Percentiles rank a stretch among this genome's conserved stretches.
Evolutionary conservation across 2,797 vertebrate species (phyloP).

Genomic region (Pangasius larnaudii): DNA sequence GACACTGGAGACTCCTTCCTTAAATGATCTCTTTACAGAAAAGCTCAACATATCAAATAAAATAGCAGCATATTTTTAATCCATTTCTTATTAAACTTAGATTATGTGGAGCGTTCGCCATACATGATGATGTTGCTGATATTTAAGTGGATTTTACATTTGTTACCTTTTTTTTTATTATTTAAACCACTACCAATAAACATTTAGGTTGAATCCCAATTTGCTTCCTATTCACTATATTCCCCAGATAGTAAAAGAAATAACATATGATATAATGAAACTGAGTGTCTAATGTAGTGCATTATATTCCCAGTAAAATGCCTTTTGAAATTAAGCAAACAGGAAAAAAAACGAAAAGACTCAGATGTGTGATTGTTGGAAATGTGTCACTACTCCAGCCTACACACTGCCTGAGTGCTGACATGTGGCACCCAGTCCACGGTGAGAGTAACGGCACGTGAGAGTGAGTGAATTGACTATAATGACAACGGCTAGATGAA

Average conservation of each 20-base stretch:
- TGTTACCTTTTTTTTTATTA: background rate
- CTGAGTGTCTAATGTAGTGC: background rate
- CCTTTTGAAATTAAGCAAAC: background rate
- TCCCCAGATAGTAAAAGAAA: background rate
- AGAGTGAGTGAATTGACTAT: slow-evolving; percentile 45
- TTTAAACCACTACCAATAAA: background rate
- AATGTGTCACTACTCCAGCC: background rate
- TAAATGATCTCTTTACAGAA: background rate
- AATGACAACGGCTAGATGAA: slow-evolving; percentile 48
- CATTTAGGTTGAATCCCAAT: background rate
- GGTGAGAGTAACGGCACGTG: slow-evolving; percentile 38
- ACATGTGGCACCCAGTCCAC: slow-evolving; percentile 13
- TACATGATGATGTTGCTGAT: background rate
- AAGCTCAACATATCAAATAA: background rate
- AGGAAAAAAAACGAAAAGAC: background rate
- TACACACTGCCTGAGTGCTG: slow-evolving; percentile 17
- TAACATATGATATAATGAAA: background rate
- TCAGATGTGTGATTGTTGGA: background rate
- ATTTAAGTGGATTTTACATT: background rate
- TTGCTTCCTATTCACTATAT: background rate
- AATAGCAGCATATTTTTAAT: background rate
- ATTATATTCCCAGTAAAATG: background rate
- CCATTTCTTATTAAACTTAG: background rate
- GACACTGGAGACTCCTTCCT: background rate
- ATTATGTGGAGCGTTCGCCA: background rate